Evolutionary conservation across 1,140 invertebrate species (phyloP).

Genomic region (Pseudomyrmex pallidus): DNA sequence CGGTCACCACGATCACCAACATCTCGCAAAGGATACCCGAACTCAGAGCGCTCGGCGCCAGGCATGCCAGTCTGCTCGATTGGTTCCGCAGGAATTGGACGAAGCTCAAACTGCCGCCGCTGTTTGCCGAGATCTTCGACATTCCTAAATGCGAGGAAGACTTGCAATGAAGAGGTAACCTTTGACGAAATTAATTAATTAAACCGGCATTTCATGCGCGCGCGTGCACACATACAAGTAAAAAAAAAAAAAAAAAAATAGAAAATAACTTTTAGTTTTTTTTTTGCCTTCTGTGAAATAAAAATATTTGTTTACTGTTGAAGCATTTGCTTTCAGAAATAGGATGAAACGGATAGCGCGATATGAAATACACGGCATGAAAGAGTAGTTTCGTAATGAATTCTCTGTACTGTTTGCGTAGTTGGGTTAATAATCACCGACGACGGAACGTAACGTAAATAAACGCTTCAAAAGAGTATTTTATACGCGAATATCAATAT

Average conservation of each 20-base stretch:
- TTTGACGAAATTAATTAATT: background rate
- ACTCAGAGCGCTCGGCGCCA: constrained; percentile 92
- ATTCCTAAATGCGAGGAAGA: constrained; percentile 96
- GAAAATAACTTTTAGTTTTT: too few relatives aligned
- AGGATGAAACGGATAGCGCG: background rate
- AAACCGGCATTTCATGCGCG: background rate
- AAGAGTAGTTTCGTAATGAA: background rate
- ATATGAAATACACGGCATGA: background rate
- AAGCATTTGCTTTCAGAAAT: background rate
- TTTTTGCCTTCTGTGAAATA: too few relatives aligned
- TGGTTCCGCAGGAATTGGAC: constrained; percentile 97
- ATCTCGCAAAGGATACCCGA: constrained; percentile 89
- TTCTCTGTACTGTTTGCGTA: background rate
- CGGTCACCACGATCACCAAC: constrained; percentile 76
- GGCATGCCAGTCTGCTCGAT: constrained; percentile 93
- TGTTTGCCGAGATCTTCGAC: constrained; percentile 99
- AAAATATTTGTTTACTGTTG: background rate
- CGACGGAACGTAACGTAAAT: background rate
- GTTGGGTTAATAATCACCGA: constrained; percentile 7
- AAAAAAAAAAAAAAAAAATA: background rate
- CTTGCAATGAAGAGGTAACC: constrained; percentile 85
- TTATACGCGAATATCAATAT: background rate
- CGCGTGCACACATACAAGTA: background rate
- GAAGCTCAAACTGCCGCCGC: constrained; percentile 93
- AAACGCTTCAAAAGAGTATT: constrained; percentile 4